Evolutionary conservation across 2,113 vertebrate species (phyloP).

Genomic region (Lynx canadensis): DNA sequence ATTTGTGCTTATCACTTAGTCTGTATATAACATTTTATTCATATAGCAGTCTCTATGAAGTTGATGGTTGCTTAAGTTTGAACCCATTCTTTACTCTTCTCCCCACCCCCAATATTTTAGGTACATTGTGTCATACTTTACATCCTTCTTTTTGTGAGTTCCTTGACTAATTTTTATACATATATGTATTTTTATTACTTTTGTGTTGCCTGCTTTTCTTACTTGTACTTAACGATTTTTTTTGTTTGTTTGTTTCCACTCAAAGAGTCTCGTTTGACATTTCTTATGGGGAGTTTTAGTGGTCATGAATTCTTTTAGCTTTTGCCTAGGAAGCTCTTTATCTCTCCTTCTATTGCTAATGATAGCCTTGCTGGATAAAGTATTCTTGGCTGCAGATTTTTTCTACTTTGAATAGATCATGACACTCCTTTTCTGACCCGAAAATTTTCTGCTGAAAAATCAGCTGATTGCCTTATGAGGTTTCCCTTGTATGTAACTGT

Average conservation of each 20-base stretch:
- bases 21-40: neutral
- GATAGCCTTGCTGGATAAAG: neutral
- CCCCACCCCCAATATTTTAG: neutral
- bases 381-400: neutral
- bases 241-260: neutral
- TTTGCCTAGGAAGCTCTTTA: neutral
- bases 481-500: neutral
- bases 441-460: neutral
- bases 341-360: neutral
- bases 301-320: neutral
- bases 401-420: neutral
- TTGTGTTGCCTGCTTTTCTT: neutral
- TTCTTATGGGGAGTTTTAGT: neutral
- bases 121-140: neutral
- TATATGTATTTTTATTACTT: neutral
- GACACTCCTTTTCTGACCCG: neutral
- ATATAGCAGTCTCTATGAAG: neutral
- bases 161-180: neutral
- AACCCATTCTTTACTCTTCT: neutral
- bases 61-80: neutral
- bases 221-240: neutral
- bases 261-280: neutral
- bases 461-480: neutral
- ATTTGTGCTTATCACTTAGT: neutral
- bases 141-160: neutral